Conservation (phyloP, 2,113 vertebrate genomes). For the Piprites chloris region DNA sequence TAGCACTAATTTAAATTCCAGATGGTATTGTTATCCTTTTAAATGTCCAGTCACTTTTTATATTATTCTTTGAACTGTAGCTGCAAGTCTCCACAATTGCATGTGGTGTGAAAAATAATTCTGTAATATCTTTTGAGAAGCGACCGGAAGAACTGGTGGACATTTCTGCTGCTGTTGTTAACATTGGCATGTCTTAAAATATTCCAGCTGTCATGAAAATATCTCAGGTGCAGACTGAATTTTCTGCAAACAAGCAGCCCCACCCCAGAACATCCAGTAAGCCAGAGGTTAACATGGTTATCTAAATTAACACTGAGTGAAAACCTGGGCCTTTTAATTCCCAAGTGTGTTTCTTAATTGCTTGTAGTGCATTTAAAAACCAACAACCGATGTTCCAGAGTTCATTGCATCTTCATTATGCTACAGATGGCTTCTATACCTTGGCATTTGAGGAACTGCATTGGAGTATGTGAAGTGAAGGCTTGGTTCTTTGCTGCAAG, state of each 20-base stretch:
- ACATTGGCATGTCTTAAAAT: background rate
- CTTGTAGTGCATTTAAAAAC: background rate
- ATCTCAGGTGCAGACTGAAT: background rate
- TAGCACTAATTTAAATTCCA: background rate
- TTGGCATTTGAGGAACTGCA: background rate
- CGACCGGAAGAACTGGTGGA: background rate
- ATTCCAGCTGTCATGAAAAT: background rate
- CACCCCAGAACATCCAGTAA: background rate
- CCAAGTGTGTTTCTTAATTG: background rate
- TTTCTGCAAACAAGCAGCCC: background rate
- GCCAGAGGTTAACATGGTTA: background rate
- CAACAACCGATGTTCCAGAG: background rate
- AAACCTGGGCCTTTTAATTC: background rate
- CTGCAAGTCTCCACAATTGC: background rate
- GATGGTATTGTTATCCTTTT: background rate
- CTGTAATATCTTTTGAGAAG: background rate
- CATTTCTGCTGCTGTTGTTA: background rate
- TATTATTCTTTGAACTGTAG: background rate
- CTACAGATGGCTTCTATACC: background rate
- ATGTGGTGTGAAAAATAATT: background rate
- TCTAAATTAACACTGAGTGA: background rate
- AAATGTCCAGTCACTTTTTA: background rate
- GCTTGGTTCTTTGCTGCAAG: background rate
- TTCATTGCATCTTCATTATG: background rate
- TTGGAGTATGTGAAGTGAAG: background rate